These are phyloP conservation scores for Dryas iulia DNA, from an alignment of 1,140 invertebrate species.

Conservation along the genomic window DNA sequence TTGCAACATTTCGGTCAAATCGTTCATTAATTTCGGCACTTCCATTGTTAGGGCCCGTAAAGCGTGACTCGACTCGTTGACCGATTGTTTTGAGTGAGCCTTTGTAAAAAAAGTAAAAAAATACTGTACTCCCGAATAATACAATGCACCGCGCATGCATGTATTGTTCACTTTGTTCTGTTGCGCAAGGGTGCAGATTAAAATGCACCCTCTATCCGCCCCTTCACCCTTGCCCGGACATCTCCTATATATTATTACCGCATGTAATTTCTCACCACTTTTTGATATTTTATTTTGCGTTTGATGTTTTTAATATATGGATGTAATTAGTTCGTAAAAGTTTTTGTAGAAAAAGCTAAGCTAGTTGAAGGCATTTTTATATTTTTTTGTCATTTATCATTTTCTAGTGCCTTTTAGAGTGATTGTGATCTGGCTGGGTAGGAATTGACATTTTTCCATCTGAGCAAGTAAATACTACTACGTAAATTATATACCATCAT, in stretches of 20 bases:
- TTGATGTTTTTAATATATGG: background rate
- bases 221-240: conserved; percentile 29
- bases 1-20: conserved; percentile 32
- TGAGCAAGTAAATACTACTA: too few relatives aligned
- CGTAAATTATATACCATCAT: too few relatives aligned
- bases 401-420: too few relatives aligned
- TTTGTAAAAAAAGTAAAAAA: conserved; percentile 50
- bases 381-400: too few relatives aligned
- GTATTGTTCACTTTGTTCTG: conserved; percentile 45
- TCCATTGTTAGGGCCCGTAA: conserved; percentile 49
- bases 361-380: too few relatives aligned
- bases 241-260: conserved; percentile 41
- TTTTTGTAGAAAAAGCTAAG: too few relatives aligned
- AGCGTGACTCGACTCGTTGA: conserved; percentile 53
- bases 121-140: conserved; percentile 29
- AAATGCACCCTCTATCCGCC: conserved; percentile 41
- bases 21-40: conserved; percentile 63
- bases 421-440: too few relatives aligned
- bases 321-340: too few relatives aligned
- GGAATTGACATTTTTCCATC: too few relatives aligned
- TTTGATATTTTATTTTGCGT: background rate
- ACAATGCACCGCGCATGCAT: conserved; percentile 49
- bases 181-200: conserved; percentile 42
- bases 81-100: conserved; percentile 51
- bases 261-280: conserved; percentile 46